Evolutionary conservation across 2,113 vertebrate genomes (phyloP).

Genomic region (Orycteropus afer): DNA sequence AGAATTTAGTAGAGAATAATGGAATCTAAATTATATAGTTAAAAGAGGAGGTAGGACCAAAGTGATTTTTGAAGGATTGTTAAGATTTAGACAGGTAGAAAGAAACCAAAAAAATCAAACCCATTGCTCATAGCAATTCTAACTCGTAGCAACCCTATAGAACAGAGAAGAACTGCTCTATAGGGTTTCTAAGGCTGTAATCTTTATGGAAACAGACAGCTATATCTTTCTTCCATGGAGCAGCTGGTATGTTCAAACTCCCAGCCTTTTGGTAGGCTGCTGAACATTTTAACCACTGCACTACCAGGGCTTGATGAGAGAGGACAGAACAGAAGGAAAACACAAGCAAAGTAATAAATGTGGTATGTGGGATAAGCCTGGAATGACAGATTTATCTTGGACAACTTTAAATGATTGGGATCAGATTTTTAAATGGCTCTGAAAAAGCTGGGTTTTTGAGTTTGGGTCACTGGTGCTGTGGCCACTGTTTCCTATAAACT

Average conservation of each 20-base stretch:
- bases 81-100: neutral
- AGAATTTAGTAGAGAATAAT: neutral
- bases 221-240: too few relatives aligned
- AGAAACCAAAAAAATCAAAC: too few relatives aligned
- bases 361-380: neutral
- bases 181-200: too few relatives aligned
- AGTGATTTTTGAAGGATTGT: neutral
- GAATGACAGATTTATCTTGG: neutral
- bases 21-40: neutral
- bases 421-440: conserved; percentile 14
- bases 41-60: neutral
- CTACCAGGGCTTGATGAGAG: too few relatives aligned
- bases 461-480: neutral
- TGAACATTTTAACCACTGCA: too few relatives aligned
- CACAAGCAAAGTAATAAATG: neutral
- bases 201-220: too few relatives aligned
- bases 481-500: neutral
- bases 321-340: conserved; percentile 11
- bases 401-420: neutral
- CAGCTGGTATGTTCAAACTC: too few relatives aligned
- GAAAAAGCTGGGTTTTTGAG: neutral
- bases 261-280: too few relatives aligned
- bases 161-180: too few relatives aligned
- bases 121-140: too few relatives aligned
- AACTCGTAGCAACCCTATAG: too few relatives aligned